Conservation (phyloP, 1,140 invertebrate genomes). For the Bombus waltoni region DNA sequence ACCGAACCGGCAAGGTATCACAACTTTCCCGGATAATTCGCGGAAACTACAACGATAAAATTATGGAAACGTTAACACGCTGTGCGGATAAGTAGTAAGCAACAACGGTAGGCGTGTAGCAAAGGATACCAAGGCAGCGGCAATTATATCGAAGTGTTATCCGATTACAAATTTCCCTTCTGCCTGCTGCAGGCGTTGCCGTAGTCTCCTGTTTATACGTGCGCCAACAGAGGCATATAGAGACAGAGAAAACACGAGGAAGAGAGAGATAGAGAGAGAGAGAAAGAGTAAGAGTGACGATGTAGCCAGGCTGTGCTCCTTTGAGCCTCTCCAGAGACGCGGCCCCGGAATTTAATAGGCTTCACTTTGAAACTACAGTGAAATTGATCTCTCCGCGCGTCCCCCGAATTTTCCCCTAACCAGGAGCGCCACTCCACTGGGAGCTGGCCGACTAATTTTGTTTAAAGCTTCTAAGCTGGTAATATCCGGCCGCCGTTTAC, state of each 20-base stretch:
- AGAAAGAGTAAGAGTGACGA: background rate
- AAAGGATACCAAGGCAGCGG: slow-evolving; percentile 15
- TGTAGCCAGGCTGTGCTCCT: slow-evolving; percentile 37
- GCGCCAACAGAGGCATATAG: background rate
- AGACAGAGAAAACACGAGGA: background rate
- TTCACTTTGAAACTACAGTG: slow-evolving; percentile 70
- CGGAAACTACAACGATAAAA: background rate
- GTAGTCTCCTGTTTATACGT: slow-evolving; percentile 66
- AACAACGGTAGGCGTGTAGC: background rate
- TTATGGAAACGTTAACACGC: background rate
- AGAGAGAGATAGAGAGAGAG: background rate
- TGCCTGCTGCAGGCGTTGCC: slow-evolving; percentile 36
- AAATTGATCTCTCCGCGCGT: slow-evolving; percentile 64
- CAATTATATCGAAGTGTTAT: slow-evolving; percentile 68
- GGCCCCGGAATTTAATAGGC: slow-evolving; percentile 72
- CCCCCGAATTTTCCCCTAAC: slow-evolving; percentile 41
- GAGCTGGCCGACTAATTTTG: slow-evolving; percentile 53
- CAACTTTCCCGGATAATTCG: too few relatives aligned
- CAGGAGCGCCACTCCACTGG: slow-evolving; percentile 28
- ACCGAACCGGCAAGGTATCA: too few relatives aligned
- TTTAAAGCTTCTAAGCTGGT: slow-evolving; percentile 45
- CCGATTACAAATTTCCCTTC: slow-evolving; percentile 66
- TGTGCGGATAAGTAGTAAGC: background rate
- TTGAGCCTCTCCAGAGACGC: slow-evolving; percentile 69
- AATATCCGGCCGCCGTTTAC: slow-evolving; percentile 42